These are phyloP conservation scores for Gasterosteus aculeatus DNA, from an alignment of 2,113 vertebrate genomes.

Conservation along the genomic window DNA sequence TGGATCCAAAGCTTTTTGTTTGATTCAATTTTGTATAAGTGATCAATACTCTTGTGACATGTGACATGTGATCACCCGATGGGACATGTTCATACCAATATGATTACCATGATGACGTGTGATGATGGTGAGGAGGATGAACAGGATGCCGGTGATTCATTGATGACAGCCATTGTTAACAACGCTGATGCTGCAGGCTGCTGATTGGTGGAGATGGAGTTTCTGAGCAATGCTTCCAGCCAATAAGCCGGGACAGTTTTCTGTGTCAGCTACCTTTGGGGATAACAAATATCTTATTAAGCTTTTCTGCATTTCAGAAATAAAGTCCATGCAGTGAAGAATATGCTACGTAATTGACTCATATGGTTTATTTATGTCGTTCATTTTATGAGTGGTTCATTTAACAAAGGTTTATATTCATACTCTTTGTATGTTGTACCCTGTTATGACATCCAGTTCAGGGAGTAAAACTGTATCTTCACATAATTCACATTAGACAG, in stretches of 20 bases:
- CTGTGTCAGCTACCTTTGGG: background rate
- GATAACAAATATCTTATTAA: slow-evolving; percentile 2
- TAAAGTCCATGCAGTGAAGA: background rate
- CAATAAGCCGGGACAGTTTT: background rate
- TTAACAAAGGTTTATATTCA: background rate
- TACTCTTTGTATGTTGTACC: background rate
- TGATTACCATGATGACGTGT: background rate
- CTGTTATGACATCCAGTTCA: background rate
- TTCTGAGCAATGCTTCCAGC: background rate
- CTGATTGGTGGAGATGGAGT: background rate
- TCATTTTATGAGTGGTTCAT: background rate
- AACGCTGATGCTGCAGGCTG: background rate
- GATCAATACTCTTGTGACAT: slow-evolving; percentile 15
- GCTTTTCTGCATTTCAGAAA: background rate
- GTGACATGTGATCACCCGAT: background rate
- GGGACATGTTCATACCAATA: slow-evolving; percentile 5
- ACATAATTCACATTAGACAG: background rate
- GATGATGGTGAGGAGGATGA: background rate
- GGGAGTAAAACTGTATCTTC: background rate
- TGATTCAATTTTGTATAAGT: background rate
- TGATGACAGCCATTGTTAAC: background rate
- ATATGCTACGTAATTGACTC: background rate
- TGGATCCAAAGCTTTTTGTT: background rate
- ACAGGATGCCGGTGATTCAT: slow-evolving; percentile 10
- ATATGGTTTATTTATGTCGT: background rate